Base-by-base conservation (phyloP, 2,888 invertebrate genomes). In the Cenopis cana region DNA sequence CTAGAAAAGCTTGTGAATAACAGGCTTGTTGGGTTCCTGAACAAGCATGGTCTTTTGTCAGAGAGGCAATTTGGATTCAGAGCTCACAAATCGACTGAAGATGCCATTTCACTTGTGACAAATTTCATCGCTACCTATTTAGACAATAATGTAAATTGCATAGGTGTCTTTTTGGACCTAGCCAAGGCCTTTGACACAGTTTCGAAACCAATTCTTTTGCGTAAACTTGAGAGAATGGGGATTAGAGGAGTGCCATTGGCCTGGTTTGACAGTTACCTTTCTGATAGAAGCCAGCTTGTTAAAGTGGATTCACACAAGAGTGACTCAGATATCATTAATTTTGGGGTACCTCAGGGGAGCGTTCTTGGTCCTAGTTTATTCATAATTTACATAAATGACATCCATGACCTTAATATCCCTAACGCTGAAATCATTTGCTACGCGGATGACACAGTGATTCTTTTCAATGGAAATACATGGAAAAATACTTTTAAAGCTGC, bases 371-470 rank as follows among this genome's bases (percentile, higher is more conserved):
- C 54, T 5, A 55, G 24, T 14, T n/a, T 55, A 14, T 29, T 55
- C n/a, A 6, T 55, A 29, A 55, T 55, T 14, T 55, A 55, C 29
- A 29, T 55, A 11, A 55, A 55, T 14, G 54, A 55, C 20, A 55
- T 55, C 8, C 54, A 55, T 29, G 29, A 29, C n/a, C 14, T 29
- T 2, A 29, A 29, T 38, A 11, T n/a, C n/a, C n/a, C 38, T 11
- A 38, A 38, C 5, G 38, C 38, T 10, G 29, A 29, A 55, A 55
- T n/a, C n/a, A n/a, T 55, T 20, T 55, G 54, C 9, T 55, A 55
- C 14, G 54, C 29, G 10, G 54, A 55, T 29, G 54, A 55, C 8
- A 55, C 54, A 29, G 6, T 24, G 1, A 55, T 55, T 8, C 29
- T 55, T 24, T 55, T 54, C 6, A 54, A 12, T 5, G 54, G 54